These are phyloP conservation scores for Apostichopus leukothele DNA, from an alignment of 53 echinoderm and acorn worm species.

Conservation along the genomic window DNA sequence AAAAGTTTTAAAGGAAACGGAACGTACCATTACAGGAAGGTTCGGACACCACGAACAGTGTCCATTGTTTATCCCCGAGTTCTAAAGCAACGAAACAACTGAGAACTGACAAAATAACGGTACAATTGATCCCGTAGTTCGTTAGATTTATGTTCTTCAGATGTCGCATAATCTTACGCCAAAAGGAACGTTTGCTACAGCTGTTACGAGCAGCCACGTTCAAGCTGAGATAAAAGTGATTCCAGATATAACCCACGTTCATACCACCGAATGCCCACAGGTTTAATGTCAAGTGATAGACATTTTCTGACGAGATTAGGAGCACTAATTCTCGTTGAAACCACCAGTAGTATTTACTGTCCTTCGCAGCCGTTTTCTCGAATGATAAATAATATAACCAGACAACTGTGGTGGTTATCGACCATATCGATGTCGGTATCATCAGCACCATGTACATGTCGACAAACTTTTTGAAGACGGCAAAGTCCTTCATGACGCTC, in stretches of 20 bases:
- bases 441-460: conserved; percentile 66
- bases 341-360: neutral
- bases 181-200: neutral
- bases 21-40: neutral
- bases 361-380: neutral
- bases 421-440: conserved; percentile 57
- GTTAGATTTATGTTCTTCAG: conserved; percentile 1
- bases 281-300: conserved; percentile 53
- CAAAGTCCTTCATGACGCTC: conserved; percentile 59
- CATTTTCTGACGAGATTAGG: conserved; percentile 65
- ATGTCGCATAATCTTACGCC: conserved; percentile 24
- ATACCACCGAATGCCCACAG: conserved; percentile 67
- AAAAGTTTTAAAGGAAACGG: neutral
- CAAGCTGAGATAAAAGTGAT: conserved; percentile 49
- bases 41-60: conserved; percentile 1
- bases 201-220: conserved; percentile 51
- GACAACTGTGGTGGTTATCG: conserved; percentile 60
- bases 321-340: conserved; percentile 49
- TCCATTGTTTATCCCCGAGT: conserved; percentile 10
- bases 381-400: conserved; percentile 62
- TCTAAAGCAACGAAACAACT: conserved; percentile 24
- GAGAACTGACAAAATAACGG: neutral
- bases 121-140: neutral
- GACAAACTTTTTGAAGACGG: conserved; percentile 54
- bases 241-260: conserved; percentile 56